Percentiles rank a stretch among this genome's conserved stretches.
phyloP scores from a whole-genome alignment of 2,797 vertebrate species.

The Muscicapa striata region DNA sequence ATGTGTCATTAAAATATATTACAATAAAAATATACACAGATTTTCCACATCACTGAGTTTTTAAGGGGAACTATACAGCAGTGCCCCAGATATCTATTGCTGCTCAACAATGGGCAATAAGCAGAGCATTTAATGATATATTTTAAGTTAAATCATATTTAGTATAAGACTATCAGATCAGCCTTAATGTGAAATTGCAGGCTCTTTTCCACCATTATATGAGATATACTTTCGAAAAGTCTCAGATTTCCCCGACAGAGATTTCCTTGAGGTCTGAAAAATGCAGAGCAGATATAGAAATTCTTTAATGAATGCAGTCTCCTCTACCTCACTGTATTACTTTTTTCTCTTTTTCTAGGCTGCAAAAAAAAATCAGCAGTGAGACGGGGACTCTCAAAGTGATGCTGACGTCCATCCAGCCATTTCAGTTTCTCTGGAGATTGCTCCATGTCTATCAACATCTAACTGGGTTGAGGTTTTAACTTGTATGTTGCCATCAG shows the following conservation, averaged over 20 bases:
- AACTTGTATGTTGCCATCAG: background rate
- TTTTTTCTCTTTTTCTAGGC: background rate
- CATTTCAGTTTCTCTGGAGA: conserved; percentile 34
- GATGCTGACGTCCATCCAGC: background rate
- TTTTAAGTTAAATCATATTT: conserved; percentile 30
- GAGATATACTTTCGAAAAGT: background rate
- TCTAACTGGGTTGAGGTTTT: conserved; percentile 15
- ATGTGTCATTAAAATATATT: background rate
- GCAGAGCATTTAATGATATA: conserved; percentile 2
- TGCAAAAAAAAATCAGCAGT: background rate
- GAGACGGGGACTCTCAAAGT: background rate
- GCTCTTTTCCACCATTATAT: background rate
- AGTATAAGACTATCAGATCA: background rate
- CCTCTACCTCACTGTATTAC: background rate
- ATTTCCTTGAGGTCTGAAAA: conserved; percentile 42
- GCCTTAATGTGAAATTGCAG: conserved; percentile 16
- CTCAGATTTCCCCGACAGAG: background rate
- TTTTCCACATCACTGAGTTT: background rate
- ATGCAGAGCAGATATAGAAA: background rate
- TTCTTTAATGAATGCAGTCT: background rate
- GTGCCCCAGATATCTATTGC: background rate
- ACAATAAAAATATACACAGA: background rate
- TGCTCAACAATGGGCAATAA: background rate
- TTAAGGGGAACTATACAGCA: background rate
- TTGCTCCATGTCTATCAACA: background rate